Conservation (phyloP, 2,888 invertebrate species). For the Himalopsyche anomala region DNA sequence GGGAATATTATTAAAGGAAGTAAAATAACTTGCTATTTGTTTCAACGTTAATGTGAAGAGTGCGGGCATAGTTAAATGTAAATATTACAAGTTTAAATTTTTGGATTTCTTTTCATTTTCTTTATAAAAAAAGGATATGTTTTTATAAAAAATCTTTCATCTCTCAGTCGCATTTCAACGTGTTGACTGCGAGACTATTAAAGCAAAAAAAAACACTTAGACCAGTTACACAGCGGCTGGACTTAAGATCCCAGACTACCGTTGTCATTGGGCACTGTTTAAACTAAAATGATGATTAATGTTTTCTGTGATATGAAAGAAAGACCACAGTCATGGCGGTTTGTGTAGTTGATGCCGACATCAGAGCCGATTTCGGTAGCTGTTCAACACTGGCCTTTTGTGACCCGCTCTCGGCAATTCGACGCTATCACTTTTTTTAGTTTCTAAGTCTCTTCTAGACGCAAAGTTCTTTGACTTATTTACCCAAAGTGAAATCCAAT, state of each 20-base stretch:
- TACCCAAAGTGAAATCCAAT: slow-evolving; percentile 27
- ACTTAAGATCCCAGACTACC: slow-evolving; percentile 27
- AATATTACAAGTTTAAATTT: too few species aligned
- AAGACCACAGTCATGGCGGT: slow-evolving; percentile 60
- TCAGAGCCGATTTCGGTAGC: slow-evolving; percentile 56
- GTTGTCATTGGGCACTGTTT: slow-evolving; percentile 55
- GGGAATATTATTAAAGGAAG: too few species aligned
- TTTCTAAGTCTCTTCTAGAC: slow-evolving; percentile 27
- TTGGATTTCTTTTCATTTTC: background rate
- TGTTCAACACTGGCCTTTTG: slow-evolving; percentile 47
- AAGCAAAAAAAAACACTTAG: slow-evolving; percentile 62
- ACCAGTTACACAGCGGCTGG: slow-evolving; percentile 43
- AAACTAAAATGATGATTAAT: slow-evolving; percentile 65
- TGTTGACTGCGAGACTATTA: slow-evolving; percentile 58
- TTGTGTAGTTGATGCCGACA: slow-evolving; percentile 46
- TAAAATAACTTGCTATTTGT: too few species aligned
- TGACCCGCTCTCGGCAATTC: slow-evolving; percentile 49
- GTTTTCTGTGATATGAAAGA: slow-evolving; percentile 61
- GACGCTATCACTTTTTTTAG: slow-evolving; percentile 54
- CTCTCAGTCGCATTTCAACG: slow-evolving; percentile 32
- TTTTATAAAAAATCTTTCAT: background rate
- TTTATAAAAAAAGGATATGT: background rate
- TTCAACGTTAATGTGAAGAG: too few species aligned
- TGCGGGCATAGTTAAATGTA: too few species aligned
- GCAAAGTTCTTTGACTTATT: background rate